A percentile compares a stretch with the other conserved stretches of the same genome.
Evolutionary conservation across 1,140 invertebrate species (phyloP).

Genomic region (Drosophila guanche): DNA sequence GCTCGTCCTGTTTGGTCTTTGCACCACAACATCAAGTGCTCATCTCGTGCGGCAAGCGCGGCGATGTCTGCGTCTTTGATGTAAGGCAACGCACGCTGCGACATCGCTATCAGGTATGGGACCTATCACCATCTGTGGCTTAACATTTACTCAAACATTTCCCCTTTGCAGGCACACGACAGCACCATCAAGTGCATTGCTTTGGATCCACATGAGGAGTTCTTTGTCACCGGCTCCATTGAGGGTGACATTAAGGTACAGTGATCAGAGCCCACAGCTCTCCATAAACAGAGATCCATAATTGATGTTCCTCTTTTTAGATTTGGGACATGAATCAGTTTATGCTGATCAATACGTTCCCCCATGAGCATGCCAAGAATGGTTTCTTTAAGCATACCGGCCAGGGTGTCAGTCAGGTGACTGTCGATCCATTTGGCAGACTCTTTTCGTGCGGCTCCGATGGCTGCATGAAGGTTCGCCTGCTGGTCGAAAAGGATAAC

Average conservation of each 20-base stretch:
- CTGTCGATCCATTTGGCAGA: constrained; percentile 92
- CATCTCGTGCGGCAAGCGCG: constrained; percentile 97
- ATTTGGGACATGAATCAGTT: constrained; percentile 96
- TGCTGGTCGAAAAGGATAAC: constrained; percentile 87
- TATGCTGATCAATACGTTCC: constrained; percentile 93
- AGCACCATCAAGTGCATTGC: constrained; percentile 97
- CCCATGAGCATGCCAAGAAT: constrained; percentile 95
- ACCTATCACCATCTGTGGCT: not conserved
- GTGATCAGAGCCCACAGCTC: too few relatives aligned
- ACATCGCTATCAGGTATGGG: constrained; percentile 89
- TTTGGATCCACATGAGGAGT: constrained; percentile 97
- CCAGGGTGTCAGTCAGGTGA: constrained; percentile 97
- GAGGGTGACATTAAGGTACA: constrained; percentile 99
- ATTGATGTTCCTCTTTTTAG: constrained; percentile 84
- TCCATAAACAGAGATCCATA: not conserved
- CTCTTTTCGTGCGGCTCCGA: constrained; percentile 99
- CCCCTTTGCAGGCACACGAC: constrained; percentile 90
- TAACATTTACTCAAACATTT: not conserved
- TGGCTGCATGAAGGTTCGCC: constrained; percentile 98
- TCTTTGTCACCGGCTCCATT: constrained; percentile 98
- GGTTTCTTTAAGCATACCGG: constrained; percentile 98
- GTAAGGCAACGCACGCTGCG: constrained; percentile 93
- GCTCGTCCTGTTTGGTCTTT: constrained; percentile 93
- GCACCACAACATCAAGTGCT: constrained; percentile 95
- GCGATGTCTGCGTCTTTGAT: constrained; percentile 97